Evolutionary conservation across 2,113 vertebrate genomes (phyloP).

Genomic region (Anser brachyrhynchus): DNA sequence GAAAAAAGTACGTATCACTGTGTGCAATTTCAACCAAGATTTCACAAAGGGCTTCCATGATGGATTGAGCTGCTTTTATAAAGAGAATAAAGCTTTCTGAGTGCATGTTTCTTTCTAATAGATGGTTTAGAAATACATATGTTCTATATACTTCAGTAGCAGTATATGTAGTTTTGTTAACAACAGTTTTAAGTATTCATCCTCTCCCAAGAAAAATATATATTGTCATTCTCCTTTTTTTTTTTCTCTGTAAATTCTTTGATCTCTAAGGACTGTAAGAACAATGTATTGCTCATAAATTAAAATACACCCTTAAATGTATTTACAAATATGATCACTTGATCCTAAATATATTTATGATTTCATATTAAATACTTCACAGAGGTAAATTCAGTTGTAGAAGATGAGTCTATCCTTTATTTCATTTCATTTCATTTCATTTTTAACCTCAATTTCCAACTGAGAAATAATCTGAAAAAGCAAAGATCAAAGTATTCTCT

Average conservation of each 20-base stretch:
- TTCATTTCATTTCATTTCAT: neutral
- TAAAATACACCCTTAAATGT: neutral
- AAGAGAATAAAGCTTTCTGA: neutral
- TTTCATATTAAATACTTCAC: neutral
- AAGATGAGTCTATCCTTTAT: neutral
- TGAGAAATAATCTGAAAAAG: neutral
- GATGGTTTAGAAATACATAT: neutral
- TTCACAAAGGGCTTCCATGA: neutral
- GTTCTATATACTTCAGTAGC: neutral
- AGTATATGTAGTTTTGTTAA: neutral
- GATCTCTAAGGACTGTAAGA: neutral
- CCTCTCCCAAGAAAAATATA: neutral
- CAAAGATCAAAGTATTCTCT: neutral
- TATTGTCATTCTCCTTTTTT: neutral
- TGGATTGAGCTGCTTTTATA: neutral
- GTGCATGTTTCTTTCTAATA: neutral
- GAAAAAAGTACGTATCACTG: neutral
- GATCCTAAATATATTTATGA: neutral
- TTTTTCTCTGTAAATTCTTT: neutral
- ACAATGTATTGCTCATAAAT: neutral
- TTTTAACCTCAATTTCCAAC: neutral
- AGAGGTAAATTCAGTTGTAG: neutral
- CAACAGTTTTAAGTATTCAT: neutral
- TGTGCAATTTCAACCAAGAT: neutral
- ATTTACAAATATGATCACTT: neutral